Evolutionary conservation across 2,113 vertebrate genomes (phyloP).

Genomic region (Zingel zingel): DNA sequence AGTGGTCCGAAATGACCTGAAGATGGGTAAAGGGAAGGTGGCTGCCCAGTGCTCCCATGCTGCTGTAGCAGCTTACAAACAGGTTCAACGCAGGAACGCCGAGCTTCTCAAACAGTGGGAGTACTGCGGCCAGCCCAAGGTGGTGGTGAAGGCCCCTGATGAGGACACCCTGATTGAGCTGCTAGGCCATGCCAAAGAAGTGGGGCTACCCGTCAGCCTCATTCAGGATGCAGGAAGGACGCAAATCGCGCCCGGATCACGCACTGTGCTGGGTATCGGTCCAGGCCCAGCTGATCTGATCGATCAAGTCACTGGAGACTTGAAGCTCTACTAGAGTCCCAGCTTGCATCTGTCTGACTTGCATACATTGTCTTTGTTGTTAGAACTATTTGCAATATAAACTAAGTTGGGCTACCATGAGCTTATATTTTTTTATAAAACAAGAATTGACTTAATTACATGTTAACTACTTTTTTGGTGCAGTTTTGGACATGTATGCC

Average conservation of each 20-base stretch:
- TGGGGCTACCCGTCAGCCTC: conserved; percentile 91
- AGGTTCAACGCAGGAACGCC: conserved; percentile 88
- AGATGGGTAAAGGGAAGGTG: conserved; percentile 98
- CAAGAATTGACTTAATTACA: background rate
- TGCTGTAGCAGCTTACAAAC: conserved; percentile 94
- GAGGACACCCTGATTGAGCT: conserved; percentile 89
- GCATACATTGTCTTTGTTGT: background rate
- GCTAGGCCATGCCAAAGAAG: conserved; percentile 86
- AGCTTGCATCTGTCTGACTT: background rate
- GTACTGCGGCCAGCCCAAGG: conserved; percentile 95
- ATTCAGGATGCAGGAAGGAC: conserved; percentile 97
- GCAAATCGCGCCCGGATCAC: conserved; percentile 94
- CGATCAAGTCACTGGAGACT: conserved; percentile 92
- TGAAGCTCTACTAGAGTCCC: conserved; percentile 90
- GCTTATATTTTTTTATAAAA: conserved; percentile 42
- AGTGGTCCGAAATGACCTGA: conserved; percentile 92
- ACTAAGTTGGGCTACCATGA: background rate
- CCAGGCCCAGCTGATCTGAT: conserved; percentile 91
- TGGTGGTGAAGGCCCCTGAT: conserved; percentile 93
- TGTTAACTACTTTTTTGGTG: background rate
- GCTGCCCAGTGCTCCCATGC: conserved; percentile 96
- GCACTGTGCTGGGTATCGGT: conserved; percentile 93
- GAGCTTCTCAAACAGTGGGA: conserved; percentile 94
- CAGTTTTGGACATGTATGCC: background rate
- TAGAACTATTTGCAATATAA: background rate